These are phyloP conservation scores for Scaptomyza pallida DNA, from an alignment of 1,140 invertebrate genomes.

Conservation along the genomic window DNA sequence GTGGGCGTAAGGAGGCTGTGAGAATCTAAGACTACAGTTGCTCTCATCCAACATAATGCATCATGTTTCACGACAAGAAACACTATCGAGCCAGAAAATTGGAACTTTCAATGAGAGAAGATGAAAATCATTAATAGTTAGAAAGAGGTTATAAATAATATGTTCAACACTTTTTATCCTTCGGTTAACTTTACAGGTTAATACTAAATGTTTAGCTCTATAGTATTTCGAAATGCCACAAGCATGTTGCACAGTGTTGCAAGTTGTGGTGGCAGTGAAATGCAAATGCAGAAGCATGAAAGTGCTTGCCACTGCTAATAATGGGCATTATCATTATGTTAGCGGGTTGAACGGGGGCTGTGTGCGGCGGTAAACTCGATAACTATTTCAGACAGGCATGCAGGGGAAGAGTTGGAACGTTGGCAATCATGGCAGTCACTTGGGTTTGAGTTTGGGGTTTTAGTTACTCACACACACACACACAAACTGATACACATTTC, in stretches of 20 bases:
- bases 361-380: conserved; percentile 54
- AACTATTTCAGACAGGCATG: conserved; percentile 65
- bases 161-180: too few relatives aligned
- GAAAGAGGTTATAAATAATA: too few relatives aligned
- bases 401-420: neutral
- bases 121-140: neutral
- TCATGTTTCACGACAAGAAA: neutral
- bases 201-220: too few relatives aligned
- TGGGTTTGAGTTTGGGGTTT: conserved; percentile 39
- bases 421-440: conserved; percentile 23
- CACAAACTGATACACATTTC: conserved; percentile 2
- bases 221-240: too few relatives aligned
- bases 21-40: conserved; percentile 29
- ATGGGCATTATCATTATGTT: conserved; percentile 75
- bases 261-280: conserved; percentile 45
- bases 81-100: conserved; percentile 29
- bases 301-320: conserved; percentile 74
- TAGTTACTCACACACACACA: conserved; percentile 29
- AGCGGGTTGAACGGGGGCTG: conserved; percentile 36
- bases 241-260: conserved; percentile 36
- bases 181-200: too few relatives aligned
- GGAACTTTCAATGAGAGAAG: neutral
- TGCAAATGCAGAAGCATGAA: conserved; percentile 69
- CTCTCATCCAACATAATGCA: conserved; percentile 5
- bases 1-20: conserved; percentile 9